Conservation (phyloP, 2,113 vertebrate genomes). For the Potamarius usumacintae region DNA sequence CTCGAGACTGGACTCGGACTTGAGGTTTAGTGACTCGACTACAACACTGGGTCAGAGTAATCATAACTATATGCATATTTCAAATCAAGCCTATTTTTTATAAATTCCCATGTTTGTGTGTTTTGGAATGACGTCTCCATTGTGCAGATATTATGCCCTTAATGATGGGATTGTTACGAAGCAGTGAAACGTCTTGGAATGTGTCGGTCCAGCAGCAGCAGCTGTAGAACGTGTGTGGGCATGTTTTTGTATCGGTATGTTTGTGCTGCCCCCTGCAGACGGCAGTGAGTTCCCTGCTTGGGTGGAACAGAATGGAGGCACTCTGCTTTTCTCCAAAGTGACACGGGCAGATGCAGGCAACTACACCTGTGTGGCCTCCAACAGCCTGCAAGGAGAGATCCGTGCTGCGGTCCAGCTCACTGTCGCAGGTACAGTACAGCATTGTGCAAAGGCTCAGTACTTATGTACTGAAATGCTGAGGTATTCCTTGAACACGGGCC, state of each 20-base stretch:
- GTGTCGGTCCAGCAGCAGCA: background rate
- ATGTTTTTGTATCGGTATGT: background rate
- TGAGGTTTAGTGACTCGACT: too few species aligned
- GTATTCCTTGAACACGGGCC: background rate
- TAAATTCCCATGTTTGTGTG: background rate
- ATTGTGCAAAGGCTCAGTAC: background rate
- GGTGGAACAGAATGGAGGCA: conserved; percentile 74
- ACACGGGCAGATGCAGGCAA: conserved; percentile 77
- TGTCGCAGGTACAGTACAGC: conserved; percentile 76
- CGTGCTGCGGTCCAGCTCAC: conserved; percentile 80
- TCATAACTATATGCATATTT: too few species aligned
- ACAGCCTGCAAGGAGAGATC: conserved; percentile 82
- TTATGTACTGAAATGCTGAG: background rate
- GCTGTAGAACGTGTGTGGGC: background rate
- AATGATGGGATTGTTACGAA: background rate
- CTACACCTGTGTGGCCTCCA: conserved; percentile 84
- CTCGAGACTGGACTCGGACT: too few species aligned
- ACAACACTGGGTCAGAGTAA: background rate
- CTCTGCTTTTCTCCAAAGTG: conserved; percentile 78
- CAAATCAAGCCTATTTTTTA: background rate
- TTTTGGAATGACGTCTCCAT: background rate
- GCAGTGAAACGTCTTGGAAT: background rate
- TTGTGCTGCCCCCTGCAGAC: conserved; percentile 62
- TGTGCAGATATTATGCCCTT: background rate
- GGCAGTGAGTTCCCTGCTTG: conserved; percentile 76